phyloP scores from a whole-genome alignment of 2,113 vertebrate genomes.

The Corythornis madagascariensis region DNA sequence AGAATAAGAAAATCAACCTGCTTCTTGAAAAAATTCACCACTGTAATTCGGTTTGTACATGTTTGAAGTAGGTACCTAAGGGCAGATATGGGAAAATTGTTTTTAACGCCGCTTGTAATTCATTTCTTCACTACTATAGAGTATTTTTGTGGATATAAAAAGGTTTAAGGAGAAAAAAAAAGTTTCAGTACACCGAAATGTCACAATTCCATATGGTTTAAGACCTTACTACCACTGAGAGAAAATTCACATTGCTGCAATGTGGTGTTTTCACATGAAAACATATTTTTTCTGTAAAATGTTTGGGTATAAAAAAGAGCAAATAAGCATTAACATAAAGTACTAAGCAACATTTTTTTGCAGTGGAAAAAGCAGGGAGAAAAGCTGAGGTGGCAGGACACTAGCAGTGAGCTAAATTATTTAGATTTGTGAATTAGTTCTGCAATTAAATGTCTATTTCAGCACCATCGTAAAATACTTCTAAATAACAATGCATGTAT shows the following conservation, averaged over 20 bases:
- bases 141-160: background rate
- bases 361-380: background rate
- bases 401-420: background rate
- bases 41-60: background rate
- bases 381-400: background rate
- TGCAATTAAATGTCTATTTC: background rate
- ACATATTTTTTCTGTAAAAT: background rate
- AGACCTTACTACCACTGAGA: background rate
- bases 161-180: background rate
- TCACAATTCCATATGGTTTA: background rate
- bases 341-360: background rate
- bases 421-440: background rate
- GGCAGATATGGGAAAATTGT: background rate
- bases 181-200: background rate
- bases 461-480: background rate
- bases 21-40: background rate
- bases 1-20: background rate
- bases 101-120: background rate
- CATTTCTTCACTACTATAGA: background rate
- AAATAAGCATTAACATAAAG: background rate
- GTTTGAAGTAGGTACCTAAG: constrained; percentile 8
- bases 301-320: background rate
- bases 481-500: background rate
- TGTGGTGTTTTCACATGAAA: background rate
- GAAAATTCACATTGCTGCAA: background rate